Base-by-base conservation (phyloP, 1,140 invertebrate genomes). In the Heliconius himera region DNA sequence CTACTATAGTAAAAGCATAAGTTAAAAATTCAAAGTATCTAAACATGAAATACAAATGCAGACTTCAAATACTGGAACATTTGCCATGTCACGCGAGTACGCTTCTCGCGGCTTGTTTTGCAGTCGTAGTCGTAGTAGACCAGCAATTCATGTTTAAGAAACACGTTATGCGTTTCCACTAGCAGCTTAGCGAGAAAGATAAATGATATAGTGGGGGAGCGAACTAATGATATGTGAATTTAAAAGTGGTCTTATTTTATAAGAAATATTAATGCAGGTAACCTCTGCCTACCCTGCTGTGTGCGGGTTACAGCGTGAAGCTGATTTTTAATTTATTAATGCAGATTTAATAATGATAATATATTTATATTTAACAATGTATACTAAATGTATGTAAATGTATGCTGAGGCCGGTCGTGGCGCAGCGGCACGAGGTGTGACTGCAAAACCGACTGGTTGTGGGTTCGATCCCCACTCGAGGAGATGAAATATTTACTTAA, bases 21-120 rank as follows among this genome's bases (percentile, higher is more conserved):
- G 41, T 54, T 75, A 79, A 79, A 79, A 75, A 79, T 79, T 70
- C 78, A 79, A 56, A 79, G 41, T 51, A 76, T 70, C 70, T 13
- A 51, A 73, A 74, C 70, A 80, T 83, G 78, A 80, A 80, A 83
- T 78, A 80, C 74, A 75, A 80, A 75, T 80, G 80, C 73, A 73
- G 73, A 56, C 20, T 76, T 79, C 72, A 76, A 83, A 80, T 78
- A 81, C 77, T 76, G 73, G 77, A 81, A 79, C 77, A 83, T 74
- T 77, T 76, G 73, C 73, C 70, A 78, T 77, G 81, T 81, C 83
- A 84, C 83, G 79, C 81, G 66, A 84, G 78, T 81, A 77, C 38
- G 74, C 33, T 80, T 76, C 82, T 75, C 46, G 79, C 79, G 70
- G 72, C 79, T 81, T 78, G 79, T 78, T 84, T 84, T 78, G 76